Evolutionary conservation across 2,113 vertebrate species (phyloP).

Genomic region (Cephalopterus ornatus): DNA sequence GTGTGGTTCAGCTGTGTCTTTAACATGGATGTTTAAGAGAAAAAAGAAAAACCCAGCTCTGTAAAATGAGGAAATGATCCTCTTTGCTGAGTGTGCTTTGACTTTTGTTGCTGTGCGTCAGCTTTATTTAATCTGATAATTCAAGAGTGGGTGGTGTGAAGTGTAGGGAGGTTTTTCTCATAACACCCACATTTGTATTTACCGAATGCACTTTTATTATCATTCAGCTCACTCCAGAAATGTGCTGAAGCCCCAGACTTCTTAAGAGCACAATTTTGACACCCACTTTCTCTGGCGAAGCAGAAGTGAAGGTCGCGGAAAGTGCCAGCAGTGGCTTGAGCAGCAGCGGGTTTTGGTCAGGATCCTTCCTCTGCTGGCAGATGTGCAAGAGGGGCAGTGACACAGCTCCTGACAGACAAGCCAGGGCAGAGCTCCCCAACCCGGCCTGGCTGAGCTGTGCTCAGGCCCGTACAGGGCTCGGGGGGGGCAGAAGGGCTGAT

Average conservation of each 20-base stretch:
- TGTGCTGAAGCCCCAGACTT: slow-evolving; percentile 15
- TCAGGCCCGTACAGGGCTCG: fast-evolving
- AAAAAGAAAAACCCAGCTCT: slow-evolving; percentile 1
- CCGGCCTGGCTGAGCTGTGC: not conserved
- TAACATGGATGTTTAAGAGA: not conserved
- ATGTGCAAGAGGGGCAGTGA: not conserved
- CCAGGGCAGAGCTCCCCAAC: not conserved
- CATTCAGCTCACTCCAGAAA: slow-evolving; percentile 49
- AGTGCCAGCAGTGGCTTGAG: not conserved
- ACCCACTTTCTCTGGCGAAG: not conserved
- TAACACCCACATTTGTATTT: slow-evolving; percentile 37
- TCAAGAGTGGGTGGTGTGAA: slow-evolving; percentile 16
- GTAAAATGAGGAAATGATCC: not conserved
- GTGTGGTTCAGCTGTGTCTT: slow-evolving; percentile 1
- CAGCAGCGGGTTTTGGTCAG: not conserved
- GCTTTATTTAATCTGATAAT: slow-evolving; percentile 21
- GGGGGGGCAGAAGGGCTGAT: not conserved
- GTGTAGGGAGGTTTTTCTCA: slow-evolving; percentile 23
- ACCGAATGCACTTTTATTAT: slow-evolving; percentile 37
- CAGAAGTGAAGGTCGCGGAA: not conserved
- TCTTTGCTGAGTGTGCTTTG: not conserved
- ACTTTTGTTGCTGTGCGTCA: slow-evolving; percentile 11
- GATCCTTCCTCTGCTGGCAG: not conserved
- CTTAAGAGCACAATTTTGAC: slow-evolving; percentile 29
- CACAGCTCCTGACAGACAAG: not conserved